Base-by-base conservation (phyloP, 1,140 invertebrate species). In the Drosophila pseudoananassae region DNA sequence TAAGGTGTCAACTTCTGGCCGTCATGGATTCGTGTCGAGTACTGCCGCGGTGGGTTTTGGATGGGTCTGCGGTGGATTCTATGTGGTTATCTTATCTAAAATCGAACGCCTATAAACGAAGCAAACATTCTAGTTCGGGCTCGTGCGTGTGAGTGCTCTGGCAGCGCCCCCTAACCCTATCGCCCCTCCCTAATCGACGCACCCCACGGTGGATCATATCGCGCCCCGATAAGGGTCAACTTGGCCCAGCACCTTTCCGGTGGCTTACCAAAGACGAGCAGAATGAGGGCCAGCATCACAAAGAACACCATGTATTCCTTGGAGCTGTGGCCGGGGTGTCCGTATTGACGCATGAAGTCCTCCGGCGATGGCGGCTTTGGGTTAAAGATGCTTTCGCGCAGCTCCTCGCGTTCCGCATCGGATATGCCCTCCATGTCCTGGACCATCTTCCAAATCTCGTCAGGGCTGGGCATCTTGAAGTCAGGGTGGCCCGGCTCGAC, bases 401-500 rank as follows among this genome's bases (percentile, higher is more conserved):
- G 64, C 40, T 92, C 92, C 12, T 92, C 92, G 17, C 92, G 93
- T 55, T 94, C 92, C 10, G 93, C 93, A 25, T 94, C 94, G 23
- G 92, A 90, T 10, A 95, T 76, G 1, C 92, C 93, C 5, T 84
- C 77, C 69, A 94, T 91, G 0, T 91, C 78, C 36, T 94, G 92
- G 27, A 95, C 79, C 82, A 94, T 88, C n/a, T 93, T 92, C 55
- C 94, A 75, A 0, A 95, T 77, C 36, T 94, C 92, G 47, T 94
- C 93, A 2, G 92, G 77, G 3, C 92, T 92, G 9, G 93, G 93
- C 72, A 93, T 77, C 76, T 93, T 77, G 25, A 83, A 91, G 53
- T 82, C 72, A 5, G 80, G 71, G 27, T 56, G 57, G 10, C 79
- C 88, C 1, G 83, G 65, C 23, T 66, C 60, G 4, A 43, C 56